phyloP scores from a whole-genome alignment of 2,113 vertebrate species.

The Macquaria ambigua region DNA sequence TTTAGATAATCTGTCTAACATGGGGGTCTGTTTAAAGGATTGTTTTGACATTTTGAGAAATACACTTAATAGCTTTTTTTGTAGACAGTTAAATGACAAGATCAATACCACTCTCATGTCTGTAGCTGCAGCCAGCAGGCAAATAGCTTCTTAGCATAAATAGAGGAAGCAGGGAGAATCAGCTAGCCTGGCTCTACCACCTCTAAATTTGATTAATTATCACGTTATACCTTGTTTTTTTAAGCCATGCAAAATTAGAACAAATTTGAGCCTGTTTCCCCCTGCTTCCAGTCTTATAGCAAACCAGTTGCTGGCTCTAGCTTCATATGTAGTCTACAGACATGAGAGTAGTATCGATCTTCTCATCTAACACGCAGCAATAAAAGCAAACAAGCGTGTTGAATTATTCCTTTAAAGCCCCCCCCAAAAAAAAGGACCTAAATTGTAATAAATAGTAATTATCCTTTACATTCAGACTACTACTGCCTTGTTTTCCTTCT shows the following conservation, averaged over 20 bases:
- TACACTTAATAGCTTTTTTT: not conserved
- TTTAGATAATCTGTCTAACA: not conserved
- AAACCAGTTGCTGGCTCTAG: not conserved
- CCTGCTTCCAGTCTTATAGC: not conserved
- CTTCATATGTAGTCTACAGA: not conserved
- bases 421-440: not conserved
- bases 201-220: not conserved
- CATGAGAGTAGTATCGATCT: not conserved
- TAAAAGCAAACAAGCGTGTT: not conserved
- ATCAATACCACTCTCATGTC: not conserved
- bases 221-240: not conserved
- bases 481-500: conserved; percentile 1
- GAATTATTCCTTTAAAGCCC: not conserved
- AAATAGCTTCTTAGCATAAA: not conserved
- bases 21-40: not conserved
- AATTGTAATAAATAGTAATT: conserved; percentile 18
- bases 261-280: not conserved
- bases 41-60: not conserved
- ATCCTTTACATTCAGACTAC: not conserved
- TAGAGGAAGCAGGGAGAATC: not conserved
- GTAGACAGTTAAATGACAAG: not conserved
- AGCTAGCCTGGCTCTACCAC: not conserved
- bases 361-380: not conserved
- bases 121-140: not conserved
- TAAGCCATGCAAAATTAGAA: not conserved